Conservation (phyloP, 2,888 invertebrate genomes). For the Mechanitis mazaeus region DNA sequence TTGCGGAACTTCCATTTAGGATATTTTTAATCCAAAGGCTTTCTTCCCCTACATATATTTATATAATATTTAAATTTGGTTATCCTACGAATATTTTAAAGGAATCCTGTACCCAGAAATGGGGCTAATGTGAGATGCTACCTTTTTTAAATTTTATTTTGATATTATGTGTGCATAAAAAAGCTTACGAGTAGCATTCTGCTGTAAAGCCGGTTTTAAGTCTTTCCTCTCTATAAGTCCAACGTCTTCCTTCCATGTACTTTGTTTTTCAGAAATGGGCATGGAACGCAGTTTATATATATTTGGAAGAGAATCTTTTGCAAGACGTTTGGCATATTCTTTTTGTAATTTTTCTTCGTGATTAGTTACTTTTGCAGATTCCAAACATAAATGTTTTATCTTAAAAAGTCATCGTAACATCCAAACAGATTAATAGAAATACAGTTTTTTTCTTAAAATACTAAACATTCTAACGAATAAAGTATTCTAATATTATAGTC, state of each 20-base stretch:
- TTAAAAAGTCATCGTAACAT: slow-evolving; percentile 6
- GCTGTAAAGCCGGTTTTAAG: slow-evolving; percentile 41
- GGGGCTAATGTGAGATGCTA: no score
- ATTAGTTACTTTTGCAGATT: slow-evolving; percentile 18
- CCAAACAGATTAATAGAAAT: no score
- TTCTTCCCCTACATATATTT: slow-evolving; percentile 34
- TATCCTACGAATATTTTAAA: no score
- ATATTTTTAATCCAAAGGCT: slow-evolving; percentile 56
- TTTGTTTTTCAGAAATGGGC: background rate
- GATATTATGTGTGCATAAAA: background rate
- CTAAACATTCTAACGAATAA: no score
- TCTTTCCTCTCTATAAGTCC: slow-evolving; percentile 41
- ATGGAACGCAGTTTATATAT: slow-evolving; percentile 38
- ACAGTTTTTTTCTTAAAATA: no score
- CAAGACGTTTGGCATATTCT: slow-evolving; percentile 42
- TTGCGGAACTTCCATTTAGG: slow-evolving; percentile 45
- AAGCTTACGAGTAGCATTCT: slow-evolving; percentile 38
- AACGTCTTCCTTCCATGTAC: slow-evolving; percentile 27
- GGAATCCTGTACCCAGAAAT: no score
- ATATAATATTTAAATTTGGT: no score
- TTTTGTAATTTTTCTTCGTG: slow-evolving; percentile 43
- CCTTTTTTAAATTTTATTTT: no score
- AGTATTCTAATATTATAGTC: no score
- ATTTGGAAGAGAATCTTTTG: slow-evolving; percentile 42
- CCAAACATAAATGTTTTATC: slow-evolving; percentile 12